Base-by-base conservation (phyloP, 2,797 vertebrate genomes). In the Girardinus metallicus region DNA sequence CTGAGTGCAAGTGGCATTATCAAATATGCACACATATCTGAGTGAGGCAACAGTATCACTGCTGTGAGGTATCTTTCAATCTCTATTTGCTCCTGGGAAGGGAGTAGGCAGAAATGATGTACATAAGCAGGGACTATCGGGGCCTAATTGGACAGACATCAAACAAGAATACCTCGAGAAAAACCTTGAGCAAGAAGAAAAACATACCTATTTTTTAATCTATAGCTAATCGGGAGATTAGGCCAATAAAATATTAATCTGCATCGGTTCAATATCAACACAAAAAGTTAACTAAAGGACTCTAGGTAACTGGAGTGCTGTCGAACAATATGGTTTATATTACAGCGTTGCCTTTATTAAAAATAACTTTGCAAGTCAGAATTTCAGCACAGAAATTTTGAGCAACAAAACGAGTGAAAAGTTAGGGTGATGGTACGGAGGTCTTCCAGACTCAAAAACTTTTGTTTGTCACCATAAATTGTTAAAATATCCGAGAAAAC, bases 21-120 rank as follows among this genome's bases (percentile, higher is more conserved):
- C 89, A 91, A 89, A 89, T 83, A 87, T 68, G 83, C 82, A 73
- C 76, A 72, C 66, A 57, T 88, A 83, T 74, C 83, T 44, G 78
- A 72, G 80, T 36, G 70, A 87, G 84, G 84, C 62, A 89, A 89
- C 75, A 81, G 83, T 81, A 82, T 87, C 80, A 75, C 49, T 57
- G 82, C 53, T 60, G 36, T 23, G 72, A 83, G 83, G 79, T 84
- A 85, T 87, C 78, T 81, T 47, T 86, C 77, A 70, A 86, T 89
- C 82, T 81, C 68, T 76, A 83, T 83, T 78, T n/a, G 72, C 75
- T 78, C 80, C 70, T 7, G 57, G 83, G 83, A 86, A 80, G 87
- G 83, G 60, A 84, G 82, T 3, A 46, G 75, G 74, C 76, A n/a
- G 57, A 81, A 64, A 86, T 73, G 53, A 68, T 72, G 75, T 68